phyloP scores from a whole-genome alignment of 1,140 invertebrate genomes.

The Onthophagus taurus region DNA sequence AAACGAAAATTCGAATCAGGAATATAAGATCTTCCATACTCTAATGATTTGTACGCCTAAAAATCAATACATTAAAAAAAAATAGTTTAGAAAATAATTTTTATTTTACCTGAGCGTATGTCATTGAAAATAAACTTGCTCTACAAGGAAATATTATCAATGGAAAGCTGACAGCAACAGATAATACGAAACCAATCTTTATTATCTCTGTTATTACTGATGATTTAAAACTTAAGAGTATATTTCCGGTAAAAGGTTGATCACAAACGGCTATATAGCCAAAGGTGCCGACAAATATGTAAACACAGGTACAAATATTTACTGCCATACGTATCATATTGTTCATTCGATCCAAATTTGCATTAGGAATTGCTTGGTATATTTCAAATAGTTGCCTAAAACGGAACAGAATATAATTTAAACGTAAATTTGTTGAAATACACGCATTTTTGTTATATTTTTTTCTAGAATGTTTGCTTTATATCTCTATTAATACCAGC shows the following conservation, averaged over 20 bases:
- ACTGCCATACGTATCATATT: slow-evolving; percentile 77
- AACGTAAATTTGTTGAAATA: background rate
- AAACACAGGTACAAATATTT: slow-evolving; percentile 83
- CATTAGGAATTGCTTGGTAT: slow-evolving; percentile 81
- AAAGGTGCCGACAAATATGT: slow-evolving; percentile 83
- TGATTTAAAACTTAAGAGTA: slow-evolving; percentile 74
- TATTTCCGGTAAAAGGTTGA: slow-evolving; percentile 76
- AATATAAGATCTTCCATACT: slow-evolving; percentile 54
- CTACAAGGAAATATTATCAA: slow-evolving; percentile 94
- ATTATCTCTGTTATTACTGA: slow-evolving; percentile 76
- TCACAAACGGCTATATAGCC: slow-evolving; percentile 89
- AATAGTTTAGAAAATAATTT: slow-evolving; percentile 17
- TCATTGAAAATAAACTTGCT: slow-evolving; percentile 83
- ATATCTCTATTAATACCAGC: too few species aligned
- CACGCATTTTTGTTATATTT: too few species aligned
- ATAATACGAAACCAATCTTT: slow-evolving; percentile 89
- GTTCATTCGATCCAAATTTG: slow-evolving; percentile 83
- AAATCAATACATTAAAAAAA: slow-evolving; percentile 16
- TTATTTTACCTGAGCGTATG: slow-evolving; percentile 81
- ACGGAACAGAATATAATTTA: slow-evolving; percentile 16
- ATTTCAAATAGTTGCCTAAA: slow-evolving; percentile 89
- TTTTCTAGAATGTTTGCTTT: too few species aligned
- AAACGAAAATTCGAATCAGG: slow-evolving; percentile 69
- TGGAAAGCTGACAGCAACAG: slow-evolving; percentile 91
- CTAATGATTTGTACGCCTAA: slow-evolving; percentile 30